A percentile compares a stretch with the other conserved stretches of the same genome.
Conservation (phyloP, 2,113 vertebrate species). For the Panthera leo region DNA sequence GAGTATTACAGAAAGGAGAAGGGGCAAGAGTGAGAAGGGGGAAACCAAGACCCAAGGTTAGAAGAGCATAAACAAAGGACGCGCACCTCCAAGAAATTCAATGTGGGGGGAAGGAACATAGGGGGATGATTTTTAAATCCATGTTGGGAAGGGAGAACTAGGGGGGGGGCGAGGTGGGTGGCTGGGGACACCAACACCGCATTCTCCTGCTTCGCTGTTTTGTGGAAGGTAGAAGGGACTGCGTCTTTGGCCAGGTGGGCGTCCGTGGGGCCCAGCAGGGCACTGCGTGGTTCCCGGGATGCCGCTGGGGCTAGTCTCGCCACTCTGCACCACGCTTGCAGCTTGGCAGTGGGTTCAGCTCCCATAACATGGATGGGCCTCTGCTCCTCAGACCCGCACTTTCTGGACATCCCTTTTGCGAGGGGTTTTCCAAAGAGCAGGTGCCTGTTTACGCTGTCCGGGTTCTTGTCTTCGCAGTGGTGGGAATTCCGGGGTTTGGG, state of each 20-base stretch:
- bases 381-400: neutral
- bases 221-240: neutral
- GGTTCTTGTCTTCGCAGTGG: neutral
- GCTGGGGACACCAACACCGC: neutral
- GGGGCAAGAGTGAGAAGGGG: neutral
- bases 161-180: accelerated
- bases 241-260: neutral
- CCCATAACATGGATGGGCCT: neutral
- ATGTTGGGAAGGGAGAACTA: neutral
- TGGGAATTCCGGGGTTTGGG: neutral
- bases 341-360: neutral
- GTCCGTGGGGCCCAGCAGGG: too few species aligned
- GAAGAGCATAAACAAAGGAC: neutral
- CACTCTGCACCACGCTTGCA: accelerated
- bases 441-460: neutral
- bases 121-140: neutral
- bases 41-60: neutral
- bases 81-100: neutral
- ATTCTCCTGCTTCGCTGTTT: neutral
- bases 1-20: neutral
- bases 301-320: accelerated
- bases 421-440: neutral
- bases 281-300: accelerated
- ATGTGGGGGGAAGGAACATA: neutral
- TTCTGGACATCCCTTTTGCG: neutral